These are phyloP conservation scores for Liparis tanakae DNA, from an alignment of 2,797 vertebrate species.

Conservation along the genomic window DNA sequence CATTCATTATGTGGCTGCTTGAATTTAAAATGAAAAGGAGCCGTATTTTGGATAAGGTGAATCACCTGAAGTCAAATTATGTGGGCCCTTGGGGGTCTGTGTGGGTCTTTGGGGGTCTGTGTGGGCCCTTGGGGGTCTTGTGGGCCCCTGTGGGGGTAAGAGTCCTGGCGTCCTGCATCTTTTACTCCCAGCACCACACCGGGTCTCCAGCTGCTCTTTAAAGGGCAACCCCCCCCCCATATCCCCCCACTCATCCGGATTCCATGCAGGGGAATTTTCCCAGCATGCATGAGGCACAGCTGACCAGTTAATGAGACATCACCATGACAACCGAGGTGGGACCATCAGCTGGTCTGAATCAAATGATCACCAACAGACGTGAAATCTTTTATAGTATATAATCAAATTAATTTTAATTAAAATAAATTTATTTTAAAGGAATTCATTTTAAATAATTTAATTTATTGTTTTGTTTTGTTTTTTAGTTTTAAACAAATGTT, in stretches of 20 bases:
- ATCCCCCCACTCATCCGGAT: slow-evolving; percentile 32
- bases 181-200: slow-evolving; percentile 21
- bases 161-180: slow-evolving; percentile 21
- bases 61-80: not conserved
- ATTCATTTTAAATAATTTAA: not conserved
- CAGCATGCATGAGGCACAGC: slow-evolving; percentile 50
- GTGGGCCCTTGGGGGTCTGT: not conserved
- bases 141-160: not conserved
- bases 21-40: not conserved
- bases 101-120: too few species aligned
- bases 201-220: slow-evolving; percentile 25
- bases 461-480: too few species aligned
- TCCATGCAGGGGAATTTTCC: slow-evolving; percentile 39
- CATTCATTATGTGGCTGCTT: too few species aligned
- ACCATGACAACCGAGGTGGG: slow-evolving; percentile 35
- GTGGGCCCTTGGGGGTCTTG: too few species aligned
- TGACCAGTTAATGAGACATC: slow-evolving; percentile 22
- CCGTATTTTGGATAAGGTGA: not conserved
- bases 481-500: too few species aligned
- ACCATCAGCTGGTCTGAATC: slow-evolving; percentile 1
- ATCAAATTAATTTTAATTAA: not conserved
- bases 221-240: slow-evolving; percentile 18
- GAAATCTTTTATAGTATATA: not conserved
- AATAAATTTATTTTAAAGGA: not conserved
- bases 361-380: not conserved